Percentiles rank a stretch among this genome's conserved stretches.
phyloP scores from a whole-genome alignment of 2,888 invertebrate species.

The Epistrophella euchroma region DNA sequence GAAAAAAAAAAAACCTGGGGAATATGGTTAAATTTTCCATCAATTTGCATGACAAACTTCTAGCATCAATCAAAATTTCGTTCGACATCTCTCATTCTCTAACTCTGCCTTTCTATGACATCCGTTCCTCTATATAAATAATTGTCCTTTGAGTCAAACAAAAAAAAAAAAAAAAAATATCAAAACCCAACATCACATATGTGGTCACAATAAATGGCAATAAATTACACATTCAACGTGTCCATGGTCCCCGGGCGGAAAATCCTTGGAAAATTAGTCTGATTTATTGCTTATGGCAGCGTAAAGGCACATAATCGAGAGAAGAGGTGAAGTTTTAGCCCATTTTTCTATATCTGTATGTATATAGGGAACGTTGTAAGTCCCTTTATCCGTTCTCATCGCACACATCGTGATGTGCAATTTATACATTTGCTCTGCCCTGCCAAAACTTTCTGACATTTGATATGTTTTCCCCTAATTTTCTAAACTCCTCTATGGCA shows the following conservation, averaged over 20 bases:
- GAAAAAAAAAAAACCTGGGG: conserved; percentile 2
- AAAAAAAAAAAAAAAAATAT: conserved; percentile 2
- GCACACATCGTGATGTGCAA: conserved; percentile 27
- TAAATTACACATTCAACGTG: conserved; percentile 75
- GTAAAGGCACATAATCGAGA: conserved; percentile 3
- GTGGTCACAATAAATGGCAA: conserved; percentile 76
- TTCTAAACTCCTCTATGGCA: conserved; percentile 32
- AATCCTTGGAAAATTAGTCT: conserved; percentile 74
- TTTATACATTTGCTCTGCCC: conserved; percentile 40
- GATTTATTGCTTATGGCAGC: conserved; percentile 72
- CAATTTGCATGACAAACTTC: conserved; percentile 76
- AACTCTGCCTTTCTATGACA: conserved; percentile 14
- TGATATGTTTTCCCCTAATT: conserved; percentile 56
- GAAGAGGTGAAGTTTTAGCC: conserved; percentile 35
- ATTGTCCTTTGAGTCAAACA: conserved; percentile 21
- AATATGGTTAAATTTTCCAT: conserved; percentile 71
- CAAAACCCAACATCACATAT: conserved; percentile 62
- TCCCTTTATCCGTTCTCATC: conserved; percentile 45
- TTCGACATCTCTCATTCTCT: conserved; percentile 38
- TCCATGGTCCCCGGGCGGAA: conserved; percentile 45
- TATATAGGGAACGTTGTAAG: conserved; percentile 28
- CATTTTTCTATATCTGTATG: too few species aligned
- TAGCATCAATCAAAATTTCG: conserved; percentile 71
- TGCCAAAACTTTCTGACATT: conserved; percentile 59
- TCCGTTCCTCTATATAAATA: conserved; percentile 43